Base-by-base conservation (phyloP, 2,797 vertebrate genomes). In the Selene dorsalis region DNA sequence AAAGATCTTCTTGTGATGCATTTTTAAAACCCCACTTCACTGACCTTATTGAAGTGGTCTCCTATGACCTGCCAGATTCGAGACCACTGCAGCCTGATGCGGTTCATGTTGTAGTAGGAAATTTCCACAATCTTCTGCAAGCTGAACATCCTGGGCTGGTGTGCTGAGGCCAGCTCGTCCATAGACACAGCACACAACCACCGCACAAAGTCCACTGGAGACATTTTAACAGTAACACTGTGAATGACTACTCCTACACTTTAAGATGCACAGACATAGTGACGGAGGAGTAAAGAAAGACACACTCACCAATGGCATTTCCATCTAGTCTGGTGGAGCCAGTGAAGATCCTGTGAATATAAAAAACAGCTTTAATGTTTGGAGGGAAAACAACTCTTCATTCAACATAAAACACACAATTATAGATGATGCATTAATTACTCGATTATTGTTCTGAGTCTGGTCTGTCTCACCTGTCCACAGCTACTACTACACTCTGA, bases 81-180 rank as follows among this genome's bases (percentile, higher is more conserved):
- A 8, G 97, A 99, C 97, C 97, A 99, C 93, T 98, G 97, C 72
- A 99, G 94, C 56, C 97, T 89, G 84, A 99, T 99, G 59, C 97
- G 96, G 92, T 97, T 98, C 97, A 99, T 99, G 94, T 99, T 99
- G 92, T 99, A 99, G 63, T 99, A 99, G 0, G 97, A 98, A 66
- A 99, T 99, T 86, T 99, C 97, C 89, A 99, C 97, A 0, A 99
- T 99, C 95, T 99, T 99, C 89, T 99, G 97, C 85, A 99, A 86
- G 88, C 97, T 98, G 94, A 99, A 99, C 97, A 99, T 99, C 75
- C 97, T 95, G 0, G 97, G 96, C 77, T 99, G 97, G 88, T 98
- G 97, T 0, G 96, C 92, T 0, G 97, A 97, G 20, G 97, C 97
- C 92, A 99, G 91, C 88, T 99, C 97, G 1, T 99, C 97, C 97